Evolutionary conservation across 1,140 invertebrate species (phyloP).

Genomic region (Idris sp.): DNA sequence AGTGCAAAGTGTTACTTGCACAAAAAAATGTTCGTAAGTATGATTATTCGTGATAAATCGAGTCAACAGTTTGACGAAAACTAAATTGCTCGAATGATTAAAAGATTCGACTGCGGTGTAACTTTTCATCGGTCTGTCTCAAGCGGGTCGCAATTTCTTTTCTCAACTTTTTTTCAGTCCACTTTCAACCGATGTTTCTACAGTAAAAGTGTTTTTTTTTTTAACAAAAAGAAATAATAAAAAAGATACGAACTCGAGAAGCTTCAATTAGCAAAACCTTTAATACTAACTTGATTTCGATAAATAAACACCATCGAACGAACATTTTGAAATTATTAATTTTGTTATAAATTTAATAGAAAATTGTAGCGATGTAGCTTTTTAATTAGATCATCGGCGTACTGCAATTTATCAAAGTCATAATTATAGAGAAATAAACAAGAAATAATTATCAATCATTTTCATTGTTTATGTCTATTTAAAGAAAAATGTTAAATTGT

Average conservation of each 20-base stretch:
- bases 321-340: constrained; percentile 14
- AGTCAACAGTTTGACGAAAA: constrained; percentile 44
- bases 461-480: too few relatives aligned
- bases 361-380: constrained; percentile 1
- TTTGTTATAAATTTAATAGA: constrained; percentile 1
- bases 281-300: constrained; percentile 14
- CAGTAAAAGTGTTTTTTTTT: too few relatives aligned
- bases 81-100: constrained; percentile 69
- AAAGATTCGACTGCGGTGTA: constrained; percentile 57
- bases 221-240: too few relatives aligned
- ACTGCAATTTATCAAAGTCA: constrained; percentile 4
- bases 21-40: too few relatives aligned
- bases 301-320: constrained; percentile 4
- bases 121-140: constrained; percentile 51
- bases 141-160: constrained; percentile 23
- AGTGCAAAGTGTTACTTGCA: too few relatives aligned
- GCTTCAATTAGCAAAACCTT: constrained; percentile 8
- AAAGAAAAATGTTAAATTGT: too few relatives aligned
- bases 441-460: too few relatives aligned
- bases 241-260: not conserved
- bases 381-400: constrained; percentile 12
- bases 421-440: too few relatives aligned
- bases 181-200: constrained; percentile 12
- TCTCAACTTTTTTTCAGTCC: too few relatives aligned
- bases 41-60: too few relatives aligned